Evolutionary conservation across 2,888 invertebrate species (phyloP).

Genomic region (Dolichomitus sp.): DNA sequence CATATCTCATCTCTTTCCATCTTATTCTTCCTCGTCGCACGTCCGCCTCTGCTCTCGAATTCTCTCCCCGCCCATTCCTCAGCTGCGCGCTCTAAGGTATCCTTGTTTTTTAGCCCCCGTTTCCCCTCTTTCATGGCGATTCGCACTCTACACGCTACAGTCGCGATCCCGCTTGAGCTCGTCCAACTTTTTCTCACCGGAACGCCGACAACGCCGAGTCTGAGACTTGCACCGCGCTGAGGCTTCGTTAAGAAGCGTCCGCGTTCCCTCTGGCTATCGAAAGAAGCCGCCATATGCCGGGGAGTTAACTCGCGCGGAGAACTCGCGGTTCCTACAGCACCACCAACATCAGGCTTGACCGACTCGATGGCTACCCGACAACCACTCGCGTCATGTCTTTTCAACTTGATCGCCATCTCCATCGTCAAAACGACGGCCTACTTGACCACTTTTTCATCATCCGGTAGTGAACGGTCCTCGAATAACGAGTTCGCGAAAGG

Average conservation of each 20-base stretch:
- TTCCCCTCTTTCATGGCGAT: conserved; percentile 59
- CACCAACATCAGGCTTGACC: conserved; percentile 49
- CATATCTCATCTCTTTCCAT: conserved; percentile 60
- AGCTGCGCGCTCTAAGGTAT: conserved; percentile 44
- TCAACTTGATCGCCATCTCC: conserved; percentile 51
- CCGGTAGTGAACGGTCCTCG: conserved; percentile 25
- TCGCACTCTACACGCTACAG: conserved; percentile 70
- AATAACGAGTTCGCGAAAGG: conserved; percentile 55
- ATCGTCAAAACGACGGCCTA: conserved; percentile 42
- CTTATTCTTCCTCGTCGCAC: conserved; percentile 54
- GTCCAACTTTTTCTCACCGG: conserved; percentile 85
- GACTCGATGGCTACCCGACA: conserved; percentile 64
- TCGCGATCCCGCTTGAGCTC: conserved; percentile 75
- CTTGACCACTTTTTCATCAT: conserved; percentile 63
- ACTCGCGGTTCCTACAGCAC: conserved; percentile 42
- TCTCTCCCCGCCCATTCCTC: conserved; percentile 67
- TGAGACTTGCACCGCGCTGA: conserved; percentile 77
- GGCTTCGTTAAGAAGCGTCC: conserved; percentile 68
- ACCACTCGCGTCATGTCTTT: conserved; percentile 25
- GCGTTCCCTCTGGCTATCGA: conserved; percentile 64
- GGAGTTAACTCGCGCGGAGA: conserved; percentile 35
- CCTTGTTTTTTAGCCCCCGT: conserved; percentile 48
- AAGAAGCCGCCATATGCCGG: conserved; percentile 70
- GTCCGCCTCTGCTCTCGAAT: conserved; percentile 64
- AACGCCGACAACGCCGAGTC: conserved; percentile 70